Evolutionary conservation across 2,888 invertebrate species (phyloP).

Genomic region (Hermaeophaga mercurialis): DNA sequence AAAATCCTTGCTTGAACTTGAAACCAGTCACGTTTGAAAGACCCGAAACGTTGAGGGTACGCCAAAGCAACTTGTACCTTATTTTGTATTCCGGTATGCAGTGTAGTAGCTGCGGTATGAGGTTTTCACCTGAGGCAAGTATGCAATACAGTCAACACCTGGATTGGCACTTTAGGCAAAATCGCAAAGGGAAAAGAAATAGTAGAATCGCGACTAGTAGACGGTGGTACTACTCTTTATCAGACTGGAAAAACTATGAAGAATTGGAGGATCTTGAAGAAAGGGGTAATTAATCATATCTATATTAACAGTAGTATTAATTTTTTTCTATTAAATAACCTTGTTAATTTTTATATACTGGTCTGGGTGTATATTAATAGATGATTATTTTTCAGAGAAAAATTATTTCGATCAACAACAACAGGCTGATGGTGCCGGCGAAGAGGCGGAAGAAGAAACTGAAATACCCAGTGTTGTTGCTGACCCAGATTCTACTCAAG

Average conservation of each 20-base stretch:
- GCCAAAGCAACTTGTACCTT: slow-evolving; percentile 73
- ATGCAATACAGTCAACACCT: slow-evolving; percentile 93
- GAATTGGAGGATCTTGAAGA: slow-evolving; percentile 92
- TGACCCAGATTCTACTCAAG: slow-evolving; percentile 67
- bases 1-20: slow-evolving; percentile 54
- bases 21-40: slow-evolving; percentile 70
- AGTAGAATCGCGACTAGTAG: slow-evolving; percentile 82
- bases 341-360: slow-evolving; percentile 13
- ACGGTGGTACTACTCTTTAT: slow-evolving; percentile 87
- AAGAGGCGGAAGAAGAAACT: slow-evolving; percentile 65
- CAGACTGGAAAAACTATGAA: slow-evolving; percentile 94
- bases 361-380: background rate
- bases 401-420: slow-evolving; percentile 82
- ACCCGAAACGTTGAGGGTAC: slow-evolving; percentile 73
- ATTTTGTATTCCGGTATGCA: slow-evolving; percentile 88
- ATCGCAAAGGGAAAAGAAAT: slow-evolving; percentile 85
- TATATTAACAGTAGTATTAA: background rate
- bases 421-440: slow-evolving; percentile 62
- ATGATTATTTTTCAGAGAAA: slow-evolving; percentile 65
- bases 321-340: background rate
- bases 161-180: slow-evolving; percentile 98
- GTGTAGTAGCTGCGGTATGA: slow-evolving; percentile 94
- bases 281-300: slow-evolving; percentile 66
- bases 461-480: slow-evolving; percentile 76
- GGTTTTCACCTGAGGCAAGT: slow-evolving; percentile 89